Conservation (phyloP, 2,113 vertebrate species). For the Eretmochelys imbricata region DNA sequence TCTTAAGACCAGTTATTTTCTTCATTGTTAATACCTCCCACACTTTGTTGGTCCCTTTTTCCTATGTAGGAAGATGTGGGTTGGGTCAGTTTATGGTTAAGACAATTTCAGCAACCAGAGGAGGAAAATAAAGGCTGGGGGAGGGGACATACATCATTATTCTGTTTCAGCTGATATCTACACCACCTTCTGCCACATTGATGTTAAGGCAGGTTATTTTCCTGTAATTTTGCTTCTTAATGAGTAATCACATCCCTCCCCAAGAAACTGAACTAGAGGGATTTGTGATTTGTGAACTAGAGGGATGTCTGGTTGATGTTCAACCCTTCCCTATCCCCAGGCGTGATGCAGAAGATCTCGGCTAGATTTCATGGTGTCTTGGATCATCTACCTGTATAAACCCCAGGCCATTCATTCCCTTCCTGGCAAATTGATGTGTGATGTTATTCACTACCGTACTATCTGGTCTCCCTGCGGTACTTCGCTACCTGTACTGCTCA, state of each 20-base stretch:
- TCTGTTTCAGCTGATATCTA: background rate
- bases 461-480: background rate
- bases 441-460: background rate
- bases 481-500: background rate
- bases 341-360: background rate
- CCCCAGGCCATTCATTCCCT: background rate
- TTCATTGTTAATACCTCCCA: background rate
- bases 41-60: background rate
- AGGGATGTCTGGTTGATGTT: background rate
- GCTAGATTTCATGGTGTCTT: background rate
- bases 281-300: background rate
- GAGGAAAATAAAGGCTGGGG: background rate
- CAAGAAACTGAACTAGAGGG: background rate
- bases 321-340: background rate
- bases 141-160: accelerated
- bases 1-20: background rate
- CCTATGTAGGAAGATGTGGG: constrained; percentile 7
- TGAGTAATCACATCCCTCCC: background rate
- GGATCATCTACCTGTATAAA: background rate
- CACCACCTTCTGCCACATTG: background rate
- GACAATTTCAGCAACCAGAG: background rate
- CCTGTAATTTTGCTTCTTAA: background rate
- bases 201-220: background rate
- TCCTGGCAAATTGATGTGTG: background rate
- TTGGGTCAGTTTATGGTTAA: background rate